Conservation (phyloP, 2,797 vertebrate genomes). For the Chelonia mydas region DNA sequence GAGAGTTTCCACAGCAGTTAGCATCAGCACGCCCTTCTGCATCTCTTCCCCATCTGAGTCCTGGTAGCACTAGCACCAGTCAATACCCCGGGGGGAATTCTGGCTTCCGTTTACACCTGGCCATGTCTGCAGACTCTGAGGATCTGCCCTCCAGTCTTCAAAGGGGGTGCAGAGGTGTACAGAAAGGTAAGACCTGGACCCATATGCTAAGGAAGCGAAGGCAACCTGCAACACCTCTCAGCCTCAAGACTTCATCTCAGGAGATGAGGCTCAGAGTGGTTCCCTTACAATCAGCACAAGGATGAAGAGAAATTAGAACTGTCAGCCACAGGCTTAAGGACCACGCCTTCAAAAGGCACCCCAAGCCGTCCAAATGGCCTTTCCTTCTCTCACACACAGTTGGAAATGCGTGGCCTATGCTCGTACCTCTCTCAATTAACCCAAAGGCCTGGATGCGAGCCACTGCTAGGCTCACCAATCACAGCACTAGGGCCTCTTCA, state of each 20-base stretch:
- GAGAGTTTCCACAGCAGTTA: neutral
- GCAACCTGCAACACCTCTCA: neutral
- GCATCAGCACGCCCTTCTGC: neutral
- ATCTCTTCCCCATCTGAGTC: neutral
- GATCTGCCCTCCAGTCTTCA: neutral
- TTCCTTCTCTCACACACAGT: neutral
- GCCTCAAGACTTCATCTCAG: neutral
- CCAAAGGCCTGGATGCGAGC: neutral
- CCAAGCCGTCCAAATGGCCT: neutral
- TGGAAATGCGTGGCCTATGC: neutral
- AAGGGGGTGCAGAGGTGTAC: neutral
- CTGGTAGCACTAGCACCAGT: neutral
- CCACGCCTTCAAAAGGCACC: neutral
- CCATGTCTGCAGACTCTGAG: neutral
- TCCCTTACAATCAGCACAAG: neutral
- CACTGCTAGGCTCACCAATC: neutral
- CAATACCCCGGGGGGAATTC: neutral
- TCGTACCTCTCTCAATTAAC: neutral
- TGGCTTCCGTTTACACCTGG: neutral
- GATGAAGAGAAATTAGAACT: neutral
- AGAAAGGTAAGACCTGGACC: neutral
- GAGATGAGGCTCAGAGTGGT: neutral
- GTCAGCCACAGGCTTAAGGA: neutral
- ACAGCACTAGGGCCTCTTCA: neutral
- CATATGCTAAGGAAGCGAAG: neutral